Evolutionary conservation across 2,113 vertebrate genomes (phyloP).

Genomic region (Neolamprologus ventralis): DNA sequence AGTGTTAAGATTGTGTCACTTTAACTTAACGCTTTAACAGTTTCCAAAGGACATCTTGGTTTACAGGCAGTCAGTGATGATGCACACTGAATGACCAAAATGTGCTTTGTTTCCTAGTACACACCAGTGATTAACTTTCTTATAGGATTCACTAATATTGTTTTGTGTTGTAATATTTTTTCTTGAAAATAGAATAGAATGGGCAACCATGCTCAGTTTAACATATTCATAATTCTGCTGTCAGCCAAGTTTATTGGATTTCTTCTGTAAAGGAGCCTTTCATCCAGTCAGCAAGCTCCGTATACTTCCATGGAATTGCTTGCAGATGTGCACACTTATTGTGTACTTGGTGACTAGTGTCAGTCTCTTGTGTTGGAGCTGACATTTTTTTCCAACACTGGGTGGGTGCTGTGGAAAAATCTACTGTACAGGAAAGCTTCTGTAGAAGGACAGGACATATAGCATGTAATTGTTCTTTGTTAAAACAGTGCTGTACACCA

Average conservation of each 20-base stretch:
- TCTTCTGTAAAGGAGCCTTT: background rate
- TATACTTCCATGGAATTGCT: background rate
- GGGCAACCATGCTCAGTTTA: background rate
- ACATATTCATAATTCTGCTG: background rate
- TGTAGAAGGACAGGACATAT: background rate
- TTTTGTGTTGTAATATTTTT: background rate
- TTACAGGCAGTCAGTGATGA: background rate
- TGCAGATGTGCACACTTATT: background rate
- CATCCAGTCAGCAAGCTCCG: background rate
- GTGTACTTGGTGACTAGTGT: background rate
- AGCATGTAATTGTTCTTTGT: background rate
- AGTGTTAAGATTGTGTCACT: background rate
- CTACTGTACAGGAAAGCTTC: background rate
- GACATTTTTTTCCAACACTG: background rate
- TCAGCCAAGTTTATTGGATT: background rate
- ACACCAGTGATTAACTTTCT: background rate
- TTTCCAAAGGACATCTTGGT: background rate
- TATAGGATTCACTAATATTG: background rate
- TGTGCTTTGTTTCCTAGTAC: background rate
- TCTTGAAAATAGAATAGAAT: background rate
- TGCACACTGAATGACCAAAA: background rate
- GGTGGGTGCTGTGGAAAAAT: background rate
- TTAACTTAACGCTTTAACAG: background rate
- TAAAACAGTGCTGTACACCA: background rate
- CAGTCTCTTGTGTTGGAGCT: background rate